Evolutionary conservation across 2,797 vertebrate species (phyloP), one percentile per base, ranked within the genome.

Genomic region (Acrossocheilus wenchowensis): DNA sequence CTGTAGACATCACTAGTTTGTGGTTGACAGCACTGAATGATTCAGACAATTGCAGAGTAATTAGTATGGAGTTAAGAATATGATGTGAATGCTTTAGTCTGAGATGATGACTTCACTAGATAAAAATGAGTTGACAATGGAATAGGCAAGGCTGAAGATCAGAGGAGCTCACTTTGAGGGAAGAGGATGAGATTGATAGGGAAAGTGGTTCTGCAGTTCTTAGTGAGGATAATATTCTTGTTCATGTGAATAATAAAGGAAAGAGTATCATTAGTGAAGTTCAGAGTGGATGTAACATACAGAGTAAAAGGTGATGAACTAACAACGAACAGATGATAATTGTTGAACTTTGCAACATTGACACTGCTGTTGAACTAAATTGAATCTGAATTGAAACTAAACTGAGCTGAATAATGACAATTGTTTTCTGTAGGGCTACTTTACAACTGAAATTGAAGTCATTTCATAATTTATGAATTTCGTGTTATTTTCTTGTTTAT

Each of bases 1-100:
- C 36, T 30, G 12, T 57, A 43, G 14, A 72, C 52, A 45, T 60
- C 52, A 82, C 34, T 73, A 60, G 69, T 57, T 72, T 82, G 81
- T 19, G 36, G 23, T 82, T 82, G 81, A 73, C 69, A 60, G n/a
- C 21, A 60, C 21, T 30, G 19, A 68, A 81, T 34, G 15, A 26
- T 80, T 26, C 39, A 45, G 64, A 54, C 30, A 69, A 72, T 30
- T 43, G 66, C 39, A 45, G 6, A 73, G 45, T 23, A 82, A 43
- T 82, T 72, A 73, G n/a, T 73, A 15, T 45, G n/a, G 69, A 45
- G 39, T 83, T 43, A 60, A 62, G 68, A 39, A 41, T 60, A 6
- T 74, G 81, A 62, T 83, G 26, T 74, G 52, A 74, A 74, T 6
- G 17, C 10, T 72, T 73, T 60, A 57, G 34, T 39, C 36, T 57